Evolutionary conservation across 2,113 vertebrate genomes (phyloP), one percentile per base, ranked within the genome.

Genomic region (Pseudopodoces humilis): DNA sequence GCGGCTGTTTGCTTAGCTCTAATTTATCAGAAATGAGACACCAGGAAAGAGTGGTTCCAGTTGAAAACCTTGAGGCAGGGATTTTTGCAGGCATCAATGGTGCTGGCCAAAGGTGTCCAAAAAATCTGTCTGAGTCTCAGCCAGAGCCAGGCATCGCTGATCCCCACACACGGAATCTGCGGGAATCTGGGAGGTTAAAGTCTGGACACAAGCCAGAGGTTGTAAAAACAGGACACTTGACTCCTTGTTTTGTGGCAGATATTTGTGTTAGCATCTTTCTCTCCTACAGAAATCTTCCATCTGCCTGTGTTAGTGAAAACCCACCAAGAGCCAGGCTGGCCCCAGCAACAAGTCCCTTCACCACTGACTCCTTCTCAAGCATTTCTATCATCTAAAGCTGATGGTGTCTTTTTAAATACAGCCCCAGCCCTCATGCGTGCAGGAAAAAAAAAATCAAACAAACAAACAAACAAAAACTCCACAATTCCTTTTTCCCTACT

Each of bases 151-250:
- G 49, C 44, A 9, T 3, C 75, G 63, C 67, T 91, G 35, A 39
- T 44, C 1, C 3, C 27, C 25, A 22, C 49, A 12, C 4, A 7
- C 9, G 1, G 1, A 75, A 41, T 43, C 11, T 2, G 2, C 1
- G 0, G 49, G 52, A 62, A 46, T 10, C 35, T 49, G 30, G 37
- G 71, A 50, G 14, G 62, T 15, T 44, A 23, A 88, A 58, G 62
- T 9, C 56, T 86, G 59, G 44, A 44, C 16, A 52, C 11, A 60
- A 83, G 49, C 19, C 72, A 63, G 52, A 71, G 25, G 25, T 4
- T 75, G 44, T 68, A 24, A 41, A 94, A 90, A 55, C 31, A 86
- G 53, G 31, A n/a, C 60, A 67, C 28, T 74, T 30, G 52, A 39
- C 37, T 90, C 44, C 56, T 74, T 41, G n/a, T 6, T 88, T 84